These are phyloP conservation scores for Aldrovandia affinis DNA, from an alignment of 2,797 vertebrate genomes.

Conservation along the genomic window DNA sequence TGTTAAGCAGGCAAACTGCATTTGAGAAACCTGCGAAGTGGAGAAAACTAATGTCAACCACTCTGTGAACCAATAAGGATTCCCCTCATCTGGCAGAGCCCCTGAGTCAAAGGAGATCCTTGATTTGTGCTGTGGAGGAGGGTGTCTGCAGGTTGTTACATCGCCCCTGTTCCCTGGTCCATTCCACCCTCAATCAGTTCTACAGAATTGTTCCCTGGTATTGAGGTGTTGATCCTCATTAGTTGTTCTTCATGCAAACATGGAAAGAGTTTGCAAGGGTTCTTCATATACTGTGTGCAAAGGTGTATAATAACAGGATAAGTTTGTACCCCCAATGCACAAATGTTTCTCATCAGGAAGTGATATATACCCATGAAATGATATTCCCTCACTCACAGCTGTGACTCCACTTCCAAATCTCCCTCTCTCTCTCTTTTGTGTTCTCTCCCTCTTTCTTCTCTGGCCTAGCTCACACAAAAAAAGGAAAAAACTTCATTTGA, in stretches of 20 bases:
- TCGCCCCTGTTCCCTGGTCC: slow-evolving; percentile 37
- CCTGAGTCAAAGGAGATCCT: neutral
- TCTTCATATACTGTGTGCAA: no score
- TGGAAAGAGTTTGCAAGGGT: no score
- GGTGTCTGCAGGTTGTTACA: slow-evolving; percentile 55
- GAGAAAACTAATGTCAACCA: slow-evolving; percentile 28
- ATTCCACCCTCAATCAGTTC: neutral
- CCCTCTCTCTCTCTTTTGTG: slow-evolving; percentile 25
- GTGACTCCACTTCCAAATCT: slow-evolving; percentile 8
- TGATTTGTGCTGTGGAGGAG: slow-evolving; percentile 36
- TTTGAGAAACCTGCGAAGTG: slow-evolving; percentile 38
- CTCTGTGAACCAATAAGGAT: slow-evolving; percentile 27
- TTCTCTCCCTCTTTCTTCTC: slow-evolving; percentile 45
- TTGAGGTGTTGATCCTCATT: neutral
- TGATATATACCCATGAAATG: neutral
- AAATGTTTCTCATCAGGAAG: no score
- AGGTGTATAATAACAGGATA: no score
- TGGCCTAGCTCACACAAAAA: neutral
- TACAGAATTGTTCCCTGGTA: neutral
- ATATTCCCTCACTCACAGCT: slow-evolving; percentile 6
- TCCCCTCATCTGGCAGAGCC: slow-evolving; percentile 20
- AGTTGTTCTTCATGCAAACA: neutral
- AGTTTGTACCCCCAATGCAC: no score
- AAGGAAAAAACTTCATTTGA: no score
- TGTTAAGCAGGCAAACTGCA: slow-evolving; percentile 47